Conservation (phyloP, 2,113 vertebrate species). For the Podocnemis expansa region DNA sequence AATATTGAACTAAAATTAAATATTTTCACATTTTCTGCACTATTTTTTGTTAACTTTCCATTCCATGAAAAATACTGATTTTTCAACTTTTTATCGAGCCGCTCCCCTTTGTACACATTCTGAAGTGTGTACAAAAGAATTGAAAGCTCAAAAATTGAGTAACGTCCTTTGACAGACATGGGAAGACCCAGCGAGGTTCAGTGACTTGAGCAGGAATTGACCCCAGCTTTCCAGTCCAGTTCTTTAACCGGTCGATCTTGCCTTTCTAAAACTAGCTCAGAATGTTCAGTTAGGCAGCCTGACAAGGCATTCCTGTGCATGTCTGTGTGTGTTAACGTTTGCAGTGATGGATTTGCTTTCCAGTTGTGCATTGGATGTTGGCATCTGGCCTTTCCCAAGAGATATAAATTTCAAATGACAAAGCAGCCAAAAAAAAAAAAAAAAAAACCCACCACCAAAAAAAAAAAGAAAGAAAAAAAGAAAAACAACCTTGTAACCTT, state of each 20-base stretch:
- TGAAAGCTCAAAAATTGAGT: not conserved
- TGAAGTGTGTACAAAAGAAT: too few species aligned
- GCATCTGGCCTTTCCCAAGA: not conserved
- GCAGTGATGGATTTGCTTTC: not conserved
- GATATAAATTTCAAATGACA: not conserved
- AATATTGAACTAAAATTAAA: not conserved
- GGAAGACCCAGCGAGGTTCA: too few species aligned
- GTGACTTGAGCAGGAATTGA: not conserved
- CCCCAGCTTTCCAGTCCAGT: not conserved
- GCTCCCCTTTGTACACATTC: not conserved
- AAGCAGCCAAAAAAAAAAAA: not conserved
- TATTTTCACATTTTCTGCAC: not conserved
- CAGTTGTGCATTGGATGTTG: not conserved
- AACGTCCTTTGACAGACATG: not conserved
- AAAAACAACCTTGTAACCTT: not conserved
- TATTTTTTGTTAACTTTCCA: not conserved
- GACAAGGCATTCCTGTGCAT: not conserved
- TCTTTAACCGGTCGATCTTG: not conserved
- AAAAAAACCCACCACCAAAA: too few species aligned
- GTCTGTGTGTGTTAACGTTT: accelerated
- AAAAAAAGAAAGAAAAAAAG: not conserved
- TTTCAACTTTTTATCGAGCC: not conserved
- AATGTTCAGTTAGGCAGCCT: not conserved
- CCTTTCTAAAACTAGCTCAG: not conserved
- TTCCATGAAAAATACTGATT: not conserved